Conservation (phyloP, 2,888 invertebrate genomes). For the Cephonodes hylas region DNA sequence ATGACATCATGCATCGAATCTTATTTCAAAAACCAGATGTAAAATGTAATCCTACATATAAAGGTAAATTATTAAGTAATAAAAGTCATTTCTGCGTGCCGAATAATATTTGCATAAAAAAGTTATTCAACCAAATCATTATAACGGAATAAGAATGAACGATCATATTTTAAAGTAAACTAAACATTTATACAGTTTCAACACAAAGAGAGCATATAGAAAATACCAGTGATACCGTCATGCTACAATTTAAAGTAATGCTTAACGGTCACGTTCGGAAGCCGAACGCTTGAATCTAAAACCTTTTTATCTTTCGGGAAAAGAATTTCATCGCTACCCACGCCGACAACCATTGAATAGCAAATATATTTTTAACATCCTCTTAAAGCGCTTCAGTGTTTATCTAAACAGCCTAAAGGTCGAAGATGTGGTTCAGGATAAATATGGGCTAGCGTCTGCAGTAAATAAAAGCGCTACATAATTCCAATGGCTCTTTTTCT, state of each 20-base stretch:
- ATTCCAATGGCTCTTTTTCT: slow-evolving; percentile 56
- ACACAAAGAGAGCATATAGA: not conserved
- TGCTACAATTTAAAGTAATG: not conserved
- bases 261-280: not conserved
- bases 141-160: slow-evolving; percentile 18
- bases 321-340: not conserved
- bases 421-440: slow-evolving; percentile 50
- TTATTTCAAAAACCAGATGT: not conserved
- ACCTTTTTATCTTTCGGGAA: not conserved
- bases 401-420: slow-evolving; percentile 34
- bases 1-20: not conserved
- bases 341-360: not conserved
- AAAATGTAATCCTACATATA: no score
- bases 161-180: not conserved
- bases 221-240: not conserved
- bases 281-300: not conserved
- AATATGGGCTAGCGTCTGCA: slow-evolving; percentile 54
- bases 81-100: slow-evolving; percentile 18
- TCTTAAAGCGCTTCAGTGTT: slow-evolving; percentile 12
- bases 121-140: slow-evolving; percentile 16
- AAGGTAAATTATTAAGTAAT: not conserved
- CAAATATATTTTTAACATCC: not conserved
- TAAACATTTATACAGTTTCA: not conserved
- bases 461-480: slow-evolving; percentile 61
- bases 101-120: slow-evolving; percentile 16